phyloP scores from a whole-genome alignment of 2,888 invertebrate genomes.

The Melolontha melolontha region DNA sequence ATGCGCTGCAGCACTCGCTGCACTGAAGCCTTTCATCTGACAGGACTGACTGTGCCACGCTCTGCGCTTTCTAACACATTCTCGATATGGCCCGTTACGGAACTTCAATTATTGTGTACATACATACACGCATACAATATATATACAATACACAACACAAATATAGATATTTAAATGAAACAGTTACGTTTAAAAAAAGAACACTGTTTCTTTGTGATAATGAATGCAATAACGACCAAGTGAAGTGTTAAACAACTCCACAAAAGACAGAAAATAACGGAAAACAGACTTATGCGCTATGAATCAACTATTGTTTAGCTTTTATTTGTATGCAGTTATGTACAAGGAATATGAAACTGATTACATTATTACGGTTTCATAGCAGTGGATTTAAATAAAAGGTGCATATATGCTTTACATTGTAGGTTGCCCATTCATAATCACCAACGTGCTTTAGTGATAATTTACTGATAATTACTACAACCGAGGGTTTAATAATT shows the following conservation, averaged over 20 bases:
- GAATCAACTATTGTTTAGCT: too few relatives aligned
- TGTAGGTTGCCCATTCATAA: too few relatives aligned
- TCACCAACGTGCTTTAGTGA: too few relatives aligned
- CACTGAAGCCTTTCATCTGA: slow-evolving; percentile 50
- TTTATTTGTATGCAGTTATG: too few relatives aligned
- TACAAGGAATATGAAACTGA: too few relatives aligned
- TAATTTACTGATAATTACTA: too few relatives aligned
- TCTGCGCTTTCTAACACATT: background rate
- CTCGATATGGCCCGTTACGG: slow-evolving; percentile 3
- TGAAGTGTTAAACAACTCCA: slow-evolving; percentile 52
- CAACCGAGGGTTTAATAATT: too few relatives aligned
- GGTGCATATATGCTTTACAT: too few relatives aligned
- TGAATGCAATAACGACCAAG: slow-evolving; percentile 62
- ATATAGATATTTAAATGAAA: slow-evolving; percentile 31
- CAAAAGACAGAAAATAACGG: too few relatives aligned
- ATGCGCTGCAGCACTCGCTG: slow-evolving; percentile 59
- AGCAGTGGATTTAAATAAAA: too few relatives aligned
- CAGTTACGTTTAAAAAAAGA: slow-evolving; percentile 45
- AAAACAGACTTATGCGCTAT: too few relatives aligned
- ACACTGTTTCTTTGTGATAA: slow-evolving; percentile 59
- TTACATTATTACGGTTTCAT: too few relatives aligned
- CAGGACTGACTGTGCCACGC: slow-evolving; percentile 8
- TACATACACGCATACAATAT: background rate
- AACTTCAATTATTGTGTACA: slow-evolving; percentile 24
- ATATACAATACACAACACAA: slow-evolving; percentile 1